Evolutionary conservation across 2,113 vertebrate genomes (phyloP).

Genomic region (Myocastor coypus): DNA sequence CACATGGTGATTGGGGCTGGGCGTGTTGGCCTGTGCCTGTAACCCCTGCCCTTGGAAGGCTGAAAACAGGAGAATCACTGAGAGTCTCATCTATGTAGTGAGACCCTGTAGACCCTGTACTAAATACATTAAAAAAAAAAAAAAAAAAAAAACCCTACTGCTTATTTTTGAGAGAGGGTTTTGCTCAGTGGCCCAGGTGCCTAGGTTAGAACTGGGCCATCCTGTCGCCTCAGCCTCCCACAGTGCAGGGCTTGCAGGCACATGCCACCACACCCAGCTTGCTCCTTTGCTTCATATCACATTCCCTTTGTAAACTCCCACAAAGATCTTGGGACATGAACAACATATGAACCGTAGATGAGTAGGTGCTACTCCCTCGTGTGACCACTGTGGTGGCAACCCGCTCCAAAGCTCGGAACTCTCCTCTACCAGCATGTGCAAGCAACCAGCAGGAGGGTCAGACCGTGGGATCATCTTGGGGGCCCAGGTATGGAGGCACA

Average conservation of each 20-base stretch:
- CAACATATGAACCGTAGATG: background rate
- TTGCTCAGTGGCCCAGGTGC: background rate
- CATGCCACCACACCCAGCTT: background rate
- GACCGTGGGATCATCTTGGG: background rate
- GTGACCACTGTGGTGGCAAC: fast-evolving
- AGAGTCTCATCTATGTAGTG: too few relatives aligned
- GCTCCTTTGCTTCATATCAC: background rate
- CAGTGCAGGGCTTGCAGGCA: background rate
- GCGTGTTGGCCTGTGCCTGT: too few relatives aligned
- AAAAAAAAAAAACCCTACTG: too few relatives aligned
- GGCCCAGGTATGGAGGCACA: slow-evolving; percentile 63
- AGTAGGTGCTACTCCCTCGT: fast-evolving
- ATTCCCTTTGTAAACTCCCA: background rate
- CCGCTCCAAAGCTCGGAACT: background rate
- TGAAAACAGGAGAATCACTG: too few relatives aligned
- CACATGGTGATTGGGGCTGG: too few relatives aligned
- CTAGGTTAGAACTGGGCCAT: background rate
- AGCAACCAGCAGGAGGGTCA: background rate
- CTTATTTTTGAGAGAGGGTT: background rate
- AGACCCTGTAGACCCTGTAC: too few relatives aligned
- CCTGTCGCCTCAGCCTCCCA: background rate
- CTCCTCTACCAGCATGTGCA: fast-evolving
- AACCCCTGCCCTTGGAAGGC: too few relatives aligned
- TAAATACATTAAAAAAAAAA: too few relatives aligned
- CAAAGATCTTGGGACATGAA: background rate